phyloP scores from a whole-genome alignment of 2,888 invertebrate species.

The Halictus ligatus region DNA sequence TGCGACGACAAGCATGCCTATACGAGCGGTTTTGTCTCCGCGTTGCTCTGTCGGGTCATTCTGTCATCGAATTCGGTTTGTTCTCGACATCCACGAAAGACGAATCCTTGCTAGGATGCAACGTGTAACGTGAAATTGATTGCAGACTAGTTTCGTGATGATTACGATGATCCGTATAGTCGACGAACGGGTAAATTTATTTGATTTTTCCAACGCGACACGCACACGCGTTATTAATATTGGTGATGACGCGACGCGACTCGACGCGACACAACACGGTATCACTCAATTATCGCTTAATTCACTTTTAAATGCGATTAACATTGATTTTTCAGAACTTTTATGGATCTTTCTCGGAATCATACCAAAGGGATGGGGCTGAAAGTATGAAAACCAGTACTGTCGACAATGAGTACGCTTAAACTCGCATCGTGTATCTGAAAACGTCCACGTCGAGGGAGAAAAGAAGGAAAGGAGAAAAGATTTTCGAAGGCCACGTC shows the following conservation, averaged over 20 bases:
- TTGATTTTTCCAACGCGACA: neutral
- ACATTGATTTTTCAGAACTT: neutral
- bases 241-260: neutral
- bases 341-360: neutral
- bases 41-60: neutral
- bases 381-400: neutral
- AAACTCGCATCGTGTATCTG: constrained; percentile 46
- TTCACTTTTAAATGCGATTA: neutral
- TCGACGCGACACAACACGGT: neutral
- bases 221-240: neutral
- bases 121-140: too few relatives aligned
- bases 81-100: neutral
- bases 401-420: constrained; percentile 27
- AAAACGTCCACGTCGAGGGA: constrained; percentile 13
- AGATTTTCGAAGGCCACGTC: constrained; percentile 51
- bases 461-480: constrained; percentile 32
- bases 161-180: neutral
- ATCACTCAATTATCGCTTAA: neutral
- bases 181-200: neutral
- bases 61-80: neutral
- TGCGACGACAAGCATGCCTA: neutral
- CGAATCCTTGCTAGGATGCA: neutral
- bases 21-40: neutral
- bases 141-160: neutral
- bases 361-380: neutral